Evolutionary conservation across 64 coral and sea anemone species (phyloP), one percentile per base, ranked within the genome.

Genomic region (Trachythela sp.): DNA sequence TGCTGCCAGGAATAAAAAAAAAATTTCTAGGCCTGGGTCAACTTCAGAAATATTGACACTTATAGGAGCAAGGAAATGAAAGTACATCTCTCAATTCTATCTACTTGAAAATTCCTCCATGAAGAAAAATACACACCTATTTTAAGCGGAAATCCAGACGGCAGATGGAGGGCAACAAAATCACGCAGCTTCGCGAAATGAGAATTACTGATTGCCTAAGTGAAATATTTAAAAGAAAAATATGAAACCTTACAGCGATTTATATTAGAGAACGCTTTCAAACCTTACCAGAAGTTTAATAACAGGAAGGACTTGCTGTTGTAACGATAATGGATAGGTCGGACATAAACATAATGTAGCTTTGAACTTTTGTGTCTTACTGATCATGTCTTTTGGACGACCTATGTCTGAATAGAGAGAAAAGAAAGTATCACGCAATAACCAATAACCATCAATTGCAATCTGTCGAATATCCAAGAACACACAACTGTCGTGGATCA

Each of bases 151-250:
- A 98, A 98, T 13, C 95, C 95, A 43, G 88, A 48, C 35, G 95
- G 95, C 54, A 98, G 77, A 89, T 98, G 95, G 14, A 98, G 87
- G 13, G 95, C 95, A 87, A 98, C 92, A 48, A 98, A 98, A 84
- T 98, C 95, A 52, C 95, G 87, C 32, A 98, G 89, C 89, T 98
- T 98, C 31, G 95, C 95, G 91, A 98, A 98, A 87, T 98, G 95
- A 48, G 93, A 92, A 86, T 98, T 98, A 39, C 95, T 98, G 30
- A 98, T 98, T 45, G 95, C 95, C 95, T 98, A 40, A 58, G 41
- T 29, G 27, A 18, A 14, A 76, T 64, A 18, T 0, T 24, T n/a
- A 64, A 24, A 11, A 45, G 42, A 45, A 59, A 64, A 64, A 8
- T n/a, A 2, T 64, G 56, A 0, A 10, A 64, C 20, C 56, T 15